These are phyloP conservation scores for Plotosus lineatus DNA, from an alignment of 2,113 vertebrate genomes.

Conservation along the genomic window DNA sequence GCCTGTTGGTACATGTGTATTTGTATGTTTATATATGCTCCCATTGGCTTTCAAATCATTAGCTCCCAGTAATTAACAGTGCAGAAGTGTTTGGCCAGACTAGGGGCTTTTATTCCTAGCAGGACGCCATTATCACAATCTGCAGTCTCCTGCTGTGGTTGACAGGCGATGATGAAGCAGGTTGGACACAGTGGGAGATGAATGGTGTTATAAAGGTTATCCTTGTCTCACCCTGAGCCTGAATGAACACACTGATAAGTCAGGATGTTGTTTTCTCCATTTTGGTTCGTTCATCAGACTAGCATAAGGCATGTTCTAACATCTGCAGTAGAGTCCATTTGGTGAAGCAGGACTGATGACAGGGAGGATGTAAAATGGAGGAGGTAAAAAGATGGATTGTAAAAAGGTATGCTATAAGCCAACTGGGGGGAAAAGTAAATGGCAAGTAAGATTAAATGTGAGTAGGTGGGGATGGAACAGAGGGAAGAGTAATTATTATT, in stretches of 20 bases:
- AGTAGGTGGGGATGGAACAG: slow-evolving; percentile 10
- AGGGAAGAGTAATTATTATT: slow-evolving; percentile 28
- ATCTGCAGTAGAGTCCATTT: not conserved
- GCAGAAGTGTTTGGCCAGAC: slow-evolving; percentile 7
- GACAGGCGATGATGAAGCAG: not conserved
- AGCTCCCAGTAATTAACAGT: slow-evolving; percentile 6
- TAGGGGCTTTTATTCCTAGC: not conserved
- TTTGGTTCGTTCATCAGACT: not conserved
- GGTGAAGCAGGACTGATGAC: not conserved
- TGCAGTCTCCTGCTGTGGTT: not conserved
- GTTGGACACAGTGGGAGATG: not conserved
- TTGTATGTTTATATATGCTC: slow-evolving; percentile 3
- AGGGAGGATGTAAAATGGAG: not conserved
- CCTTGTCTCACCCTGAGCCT: not conserved
- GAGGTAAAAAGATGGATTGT: not conserved
- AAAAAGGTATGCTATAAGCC: not conserved
- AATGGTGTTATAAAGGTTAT: not conserved
- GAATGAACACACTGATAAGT: not conserved
- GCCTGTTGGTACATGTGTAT: slow-evolving; percentile 5
- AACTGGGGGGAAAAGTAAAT: slow-evolving; percentile 1
- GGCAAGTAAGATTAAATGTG: slow-evolving; percentile 8
- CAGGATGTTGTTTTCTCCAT: not conserved
- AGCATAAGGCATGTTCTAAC: not conserved
- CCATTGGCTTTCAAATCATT: not conserved
- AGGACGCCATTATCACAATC: not conserved